Base-by-base conservation (phyloP, 2,888 invertebrate genomes). In the Ormyrus pomaceus region DNA sequence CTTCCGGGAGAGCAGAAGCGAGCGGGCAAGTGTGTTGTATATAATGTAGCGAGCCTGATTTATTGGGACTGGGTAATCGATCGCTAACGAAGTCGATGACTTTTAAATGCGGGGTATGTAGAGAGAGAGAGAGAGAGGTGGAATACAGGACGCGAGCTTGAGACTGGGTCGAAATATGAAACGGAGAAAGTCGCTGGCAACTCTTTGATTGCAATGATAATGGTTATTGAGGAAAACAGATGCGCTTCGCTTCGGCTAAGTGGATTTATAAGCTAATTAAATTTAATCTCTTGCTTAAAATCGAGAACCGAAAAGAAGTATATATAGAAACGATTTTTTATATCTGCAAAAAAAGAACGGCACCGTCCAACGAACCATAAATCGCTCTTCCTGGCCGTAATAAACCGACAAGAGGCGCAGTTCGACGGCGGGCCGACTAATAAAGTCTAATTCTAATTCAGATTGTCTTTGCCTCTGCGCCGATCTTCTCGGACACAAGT, bases 1-100 rank as follows among this genome's bases (percentile, higher is more conserved):
- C 85, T 85, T 86, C 85, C 85, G 85, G 84, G 83, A 70, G 6
- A 19, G 46, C 45, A 61, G 48, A 71, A 11, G 11, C 13, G 9
- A 13, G 11, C 46, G n/a, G 19, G 34, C 6, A 7, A 46, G 7
- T 34, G 34, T 34, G 34, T 34, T 34, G 34, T 19, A 50, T 7
- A 53, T 75, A 6, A 45, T n/a, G 51, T n/a, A 34, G 48, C 45
- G 53, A 76, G 34, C 34, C 34, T 34, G 34, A 34, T 34, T 34
- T 34, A 34, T 68, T 51, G 34, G 62, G 8, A 45, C 59, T 10
- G 19, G 19, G 46, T 72, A 72, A 78, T 78, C 58, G 77, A 50
- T 71, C 11, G 11, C 48, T 66, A 72, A 13, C 66, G 58, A n/a
- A 53, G 55, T 46, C 70, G 62, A 59, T 59, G 9, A 10, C 11